Evolutionary conservation across 2,888 invertebrate genomes (phyloP).

Genomic region (Pantelozetes paolii): DNA sequence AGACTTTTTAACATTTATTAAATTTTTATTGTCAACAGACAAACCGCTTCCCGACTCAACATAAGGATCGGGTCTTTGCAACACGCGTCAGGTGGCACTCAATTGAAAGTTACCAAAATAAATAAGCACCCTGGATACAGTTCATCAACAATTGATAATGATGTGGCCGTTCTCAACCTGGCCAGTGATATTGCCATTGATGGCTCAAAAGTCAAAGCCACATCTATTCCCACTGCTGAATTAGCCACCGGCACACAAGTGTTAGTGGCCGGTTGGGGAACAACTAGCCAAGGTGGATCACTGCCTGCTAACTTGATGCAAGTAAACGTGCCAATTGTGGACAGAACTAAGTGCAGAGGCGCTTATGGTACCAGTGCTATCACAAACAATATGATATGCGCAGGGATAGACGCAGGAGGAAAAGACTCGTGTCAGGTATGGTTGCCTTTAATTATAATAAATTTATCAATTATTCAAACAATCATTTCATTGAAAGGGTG

Average conservation of each 20-base stretch:
- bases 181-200: background rate
- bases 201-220: background rate
- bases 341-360: conserved; percentile 42
- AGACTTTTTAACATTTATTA: background rate
- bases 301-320: background rate
- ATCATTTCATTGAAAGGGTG: conserved; percentile 17
- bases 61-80: background rate
- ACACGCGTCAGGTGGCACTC: conserved; percentile 13
- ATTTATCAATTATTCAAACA: too few species aligned
- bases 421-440: conserved; percentile 47
- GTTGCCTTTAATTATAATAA: too few species aligned
- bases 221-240: background rate
- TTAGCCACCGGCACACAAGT: background rate
- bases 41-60: background rate
- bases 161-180: conserved; percentile 18
- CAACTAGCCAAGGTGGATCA: background rate
- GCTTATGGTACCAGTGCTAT: conserved; percentile 44
- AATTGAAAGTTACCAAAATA: background rate
- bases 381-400: conserved; percentile 47
- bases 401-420: conserved; percentile 46
- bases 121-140: background rate
- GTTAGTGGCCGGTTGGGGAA: conserved; percentile 17
- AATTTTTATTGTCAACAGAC: background rate
- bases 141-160: conserved; percentile 36
- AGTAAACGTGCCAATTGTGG: conserved; percentile 36